A percentile compares a stretch with the other conserved stretches of the same genome.
These are phyloP conservation scores for Callyntrura guangdongensis DNA, from an alignment of 2,888 invertebrate genomes.

Conservation along the genomic window DNA sequence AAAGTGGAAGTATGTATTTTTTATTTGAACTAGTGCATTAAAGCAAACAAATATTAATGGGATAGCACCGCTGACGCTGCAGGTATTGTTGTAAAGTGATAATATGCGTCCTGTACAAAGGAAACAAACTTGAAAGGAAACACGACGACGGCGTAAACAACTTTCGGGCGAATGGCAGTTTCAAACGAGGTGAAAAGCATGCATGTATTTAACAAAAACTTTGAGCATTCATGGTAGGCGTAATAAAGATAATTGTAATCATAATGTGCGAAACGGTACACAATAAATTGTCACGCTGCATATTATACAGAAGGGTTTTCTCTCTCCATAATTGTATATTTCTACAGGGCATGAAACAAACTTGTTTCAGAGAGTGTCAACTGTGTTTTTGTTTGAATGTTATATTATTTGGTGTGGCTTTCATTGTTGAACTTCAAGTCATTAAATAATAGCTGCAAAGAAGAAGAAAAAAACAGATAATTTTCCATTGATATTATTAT, in stretches of 20 bases:
- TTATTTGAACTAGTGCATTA: too few relatives aligned
- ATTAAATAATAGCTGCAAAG: slow-evolving; percentile 33
- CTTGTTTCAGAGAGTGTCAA: slow-evolving; percentile 6
- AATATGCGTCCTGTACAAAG: too few relatives aligned
- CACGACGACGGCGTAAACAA: too few relatives aligned
- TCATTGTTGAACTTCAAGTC: slow-evolving; percentile 52
- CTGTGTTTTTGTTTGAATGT: background rate
- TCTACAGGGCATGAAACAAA: background rate
- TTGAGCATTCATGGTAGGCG: background rate
- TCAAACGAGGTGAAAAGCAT: background rate
- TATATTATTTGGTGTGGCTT: slow-evolving; percentile 31
- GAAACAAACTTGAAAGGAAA: background rate
- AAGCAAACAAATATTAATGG: background rate
- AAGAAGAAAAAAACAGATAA: slow-evolving; percentile 13
- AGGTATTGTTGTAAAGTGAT: too few relatives aligned
- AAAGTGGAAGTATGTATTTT: too few relatives aligned
- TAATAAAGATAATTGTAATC: slow-evolving; percentile 25
- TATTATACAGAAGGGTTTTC: background rate
- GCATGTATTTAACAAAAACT: too few relatives aligned
- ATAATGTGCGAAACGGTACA: background rate
- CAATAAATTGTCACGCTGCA: slow-evolving; percentile 27
- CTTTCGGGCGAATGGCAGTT: too few relatives aligned
- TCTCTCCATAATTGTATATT: background rate
- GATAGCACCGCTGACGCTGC: too few relatives aligned
- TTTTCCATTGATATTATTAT: slow-evolving; percentile 4